A percentile compares a stretch with the other conserved stretches of the same genome.
Conservation (phyloP, 2,888 invertebrate genomes). For the Tenthredo livida region DNA sequence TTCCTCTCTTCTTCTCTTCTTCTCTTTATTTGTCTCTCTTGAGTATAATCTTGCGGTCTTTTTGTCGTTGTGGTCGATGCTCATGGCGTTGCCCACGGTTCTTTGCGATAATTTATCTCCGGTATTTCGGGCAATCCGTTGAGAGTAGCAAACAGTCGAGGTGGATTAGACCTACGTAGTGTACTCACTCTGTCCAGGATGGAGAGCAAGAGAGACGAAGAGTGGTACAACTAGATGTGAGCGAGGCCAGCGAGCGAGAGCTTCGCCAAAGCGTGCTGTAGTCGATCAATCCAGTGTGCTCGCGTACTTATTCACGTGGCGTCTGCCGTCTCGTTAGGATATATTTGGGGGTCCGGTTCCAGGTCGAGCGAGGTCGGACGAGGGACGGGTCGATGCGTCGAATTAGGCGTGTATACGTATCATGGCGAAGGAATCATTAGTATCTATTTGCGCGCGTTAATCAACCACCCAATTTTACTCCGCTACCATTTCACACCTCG, state of each 20-base stretch:
- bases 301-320: conserved; percentile 68
- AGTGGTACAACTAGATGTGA: conserved; percentile 63
- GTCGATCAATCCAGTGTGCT: conserved; percentile 72
- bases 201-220: conserved; percentile 62
- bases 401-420: conserved; percentile 38
- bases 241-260: conserved; percentile 56
- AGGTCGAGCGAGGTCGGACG: conserved; percentile 44
- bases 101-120: conserved; percentile 44
- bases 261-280: conserved; percentile 72
- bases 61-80: conserved; percentile 28
- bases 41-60: conserved; percentile 46
- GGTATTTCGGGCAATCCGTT: conserved; percentile 47
- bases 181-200: conserved; percentile 29
- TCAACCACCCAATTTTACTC: conserved; percentile 52
- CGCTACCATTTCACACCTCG: conserved; percentile 22
- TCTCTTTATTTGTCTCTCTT: conserved; percentile 51
- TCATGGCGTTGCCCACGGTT: conserved; percentile 34
- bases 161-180: conserved; percentile 36
- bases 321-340: conserved; percentile 50
- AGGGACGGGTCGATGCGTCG: conserved; percentile 44
- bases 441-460: conserved; percentile 52
- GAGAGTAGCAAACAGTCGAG: conserved; percentile 43
- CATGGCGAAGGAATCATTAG: conserved; percentile 42
- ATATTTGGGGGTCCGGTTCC: conserved; percentile 52
- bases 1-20: conserved; percentile 55